Evolutionary conservation across 2,113 vertebrate species (phyloP), one percentile per base, ranked within the genome.

Genomic region (Tragelaphus buxtoni): DNA sequence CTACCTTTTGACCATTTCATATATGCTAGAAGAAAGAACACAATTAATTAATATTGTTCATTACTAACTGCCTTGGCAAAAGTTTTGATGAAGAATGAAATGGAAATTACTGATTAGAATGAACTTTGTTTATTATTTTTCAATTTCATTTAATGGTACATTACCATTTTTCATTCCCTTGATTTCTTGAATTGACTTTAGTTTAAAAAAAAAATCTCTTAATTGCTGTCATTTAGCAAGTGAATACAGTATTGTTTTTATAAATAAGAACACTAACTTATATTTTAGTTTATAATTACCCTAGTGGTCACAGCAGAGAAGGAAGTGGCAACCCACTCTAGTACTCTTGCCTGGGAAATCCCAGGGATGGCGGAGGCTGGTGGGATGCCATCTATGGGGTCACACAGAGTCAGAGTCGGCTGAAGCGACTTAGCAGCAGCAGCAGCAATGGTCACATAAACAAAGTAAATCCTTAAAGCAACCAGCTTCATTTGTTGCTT

Each of bases 91-190:
- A 88, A 58, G 69, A 74, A 93, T 11, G 58, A 92, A 93, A 92
- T 91, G 17, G 81, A 95, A 96, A 86, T 86, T 55, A 74, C 45
- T 79, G 39, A 91, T 89, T 89, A 65, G 30, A 93, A 93, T 88
- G 28, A 95, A 88, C 72, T 96, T 69, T 76, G 30, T 63, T 88
- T 98, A 60, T 95, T 92, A 81, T 92, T 96, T 95, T 97, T 81
- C 32, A 53, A 35, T 65, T 95, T 96, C 49, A 94, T 92, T 95
- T 97, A 95, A 92, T 96, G 81, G 14, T 39, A 81, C 47, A 93
- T 88, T 93, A 79, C 60, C 39, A 74, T 79, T 81, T 32, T 96
- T 97, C 55, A 93, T 96, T 90, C 16, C 16, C 22, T 56, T 91
- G 18, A 83, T 80, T 95, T 95, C 47, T 94, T 76, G n/a, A 97